Evolutionary conservation across 1,140 invertebrate species (phyloP), one percentile per base, ranked within the genome.

Genomic region (Archivesica marissinica): DNA sequence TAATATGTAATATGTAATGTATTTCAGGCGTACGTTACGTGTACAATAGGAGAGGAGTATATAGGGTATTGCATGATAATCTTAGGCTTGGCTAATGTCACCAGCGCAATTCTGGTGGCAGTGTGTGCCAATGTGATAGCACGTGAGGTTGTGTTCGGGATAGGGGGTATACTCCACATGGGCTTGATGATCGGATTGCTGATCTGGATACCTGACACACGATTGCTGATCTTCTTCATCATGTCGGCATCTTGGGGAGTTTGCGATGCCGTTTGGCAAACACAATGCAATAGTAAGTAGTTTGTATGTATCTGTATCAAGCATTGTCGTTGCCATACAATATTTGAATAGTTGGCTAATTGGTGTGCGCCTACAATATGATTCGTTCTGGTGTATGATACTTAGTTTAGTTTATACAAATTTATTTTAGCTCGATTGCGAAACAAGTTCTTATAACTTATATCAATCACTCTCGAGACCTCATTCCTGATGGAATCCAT

Each of bases 191-290:
- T 94, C 28, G 91, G 92, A 13, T 88, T 93, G n/a, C 89, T 93
- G 0, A 93, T 97, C 83, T 99, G 98, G 98, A 96, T 95, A 77
- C 97, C 98, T 0, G 96, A 97, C 92, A 97, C 96, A 15, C 96
- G 96, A 44, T 96, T 96, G 0, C 95, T 96, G 20, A 95, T 98
- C 1, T 99, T 99, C 95, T 99, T 97, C 94, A 96, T 97, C 17
- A 96, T 99, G 64, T 97, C 97, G 2, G 98, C 97, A 0, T 94
- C 99, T 0, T 99, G 98, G 98, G 98, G 98, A 25, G 96, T 99
- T n/a, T 97, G 97, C 7, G 98, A 99, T 92, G 98, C 98, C 2
- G 97, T 99, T 0, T 99, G 98, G 98, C 98, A 99, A 92, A 99
- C 98, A 0, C 98, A 99, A 95, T 97, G 99, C 64, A 99, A 99